These are phyloP conservation scores for Amblyraja radiata DNA, from an alignment of 2,797 vertebrate genomes.

Conservation along the genomic window DNA sequence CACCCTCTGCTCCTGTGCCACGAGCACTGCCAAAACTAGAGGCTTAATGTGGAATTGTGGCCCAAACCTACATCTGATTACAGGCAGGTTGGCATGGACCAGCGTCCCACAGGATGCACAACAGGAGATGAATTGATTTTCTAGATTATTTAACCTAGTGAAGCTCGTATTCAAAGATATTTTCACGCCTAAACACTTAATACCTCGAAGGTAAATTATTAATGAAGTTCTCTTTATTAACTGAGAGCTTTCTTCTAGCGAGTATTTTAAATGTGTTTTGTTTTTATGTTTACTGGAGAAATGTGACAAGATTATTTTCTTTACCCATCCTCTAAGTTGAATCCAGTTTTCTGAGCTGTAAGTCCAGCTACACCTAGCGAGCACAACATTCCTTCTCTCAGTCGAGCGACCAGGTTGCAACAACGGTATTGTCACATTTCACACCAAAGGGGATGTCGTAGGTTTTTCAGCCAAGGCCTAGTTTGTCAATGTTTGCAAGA, in stretches of 20 bases:
- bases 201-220: conserved; percentile 7
- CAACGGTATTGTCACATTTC: neutral
- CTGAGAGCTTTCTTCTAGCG: neutral
- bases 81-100: neutral
- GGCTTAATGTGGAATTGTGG: neutral
- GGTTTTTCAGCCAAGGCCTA: neutral
- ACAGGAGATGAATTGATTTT: neutral
- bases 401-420: neutral
- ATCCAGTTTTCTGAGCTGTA: neutral
- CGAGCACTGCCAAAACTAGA: neutral
- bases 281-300: neutral
- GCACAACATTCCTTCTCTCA: neutral
- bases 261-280: neutral
- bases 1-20: neutral
- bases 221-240: neutral
- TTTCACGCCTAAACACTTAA: neutral
- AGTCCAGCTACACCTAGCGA: neutral
- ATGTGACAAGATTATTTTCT: neutral
- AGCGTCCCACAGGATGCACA: neutral
- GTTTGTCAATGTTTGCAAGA: neutral
- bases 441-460: neutral
- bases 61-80: neutral
- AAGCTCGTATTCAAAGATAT: neutral
- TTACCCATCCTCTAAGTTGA: neutral
- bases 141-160: neutral